Percentiles rank a stretch among this genome's conserved stretches.
Conservation (phyloP, 2,888 invertebrate species). For the Eristalis pertinax region DNA sequence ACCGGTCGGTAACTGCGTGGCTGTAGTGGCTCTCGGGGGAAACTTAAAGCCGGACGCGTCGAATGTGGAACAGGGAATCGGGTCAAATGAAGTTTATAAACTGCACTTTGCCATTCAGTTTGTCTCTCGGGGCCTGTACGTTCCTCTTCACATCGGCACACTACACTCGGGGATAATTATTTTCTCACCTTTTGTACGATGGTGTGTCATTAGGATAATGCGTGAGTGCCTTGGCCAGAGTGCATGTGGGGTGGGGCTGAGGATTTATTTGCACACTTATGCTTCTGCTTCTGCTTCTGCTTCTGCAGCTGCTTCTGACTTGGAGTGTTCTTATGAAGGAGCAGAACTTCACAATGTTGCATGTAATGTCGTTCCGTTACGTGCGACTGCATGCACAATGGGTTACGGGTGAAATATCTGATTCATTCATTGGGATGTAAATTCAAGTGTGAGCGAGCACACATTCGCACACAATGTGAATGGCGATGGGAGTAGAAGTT, state of each 20-base stretch:
- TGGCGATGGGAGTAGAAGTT: not conserved
- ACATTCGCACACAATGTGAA: not conserved
- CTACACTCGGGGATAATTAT: constrained; percentile 63
- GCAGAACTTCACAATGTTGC: not conserved
- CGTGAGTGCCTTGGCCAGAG: constrained; percentile 43
- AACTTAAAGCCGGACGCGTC: constrained; percentile 9
- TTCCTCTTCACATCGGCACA: constrained; percentile 22
- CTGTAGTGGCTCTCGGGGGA: not conserved
- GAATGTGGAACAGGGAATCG: constrained; percentile 21
- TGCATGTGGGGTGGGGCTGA: not conserved
- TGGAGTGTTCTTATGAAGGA: not conserved
- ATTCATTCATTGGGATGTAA: not conserved
- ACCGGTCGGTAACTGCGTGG: not conserved
- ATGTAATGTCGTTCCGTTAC: not conserved
- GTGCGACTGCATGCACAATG: not conserved
- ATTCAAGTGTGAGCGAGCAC: not conserved
- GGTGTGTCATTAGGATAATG: constrained; percentile 62
- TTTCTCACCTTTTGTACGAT: constrained; percentile 58
- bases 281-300: not conserved
- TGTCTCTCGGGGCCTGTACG: not conserved
- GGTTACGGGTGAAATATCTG: not conserved
- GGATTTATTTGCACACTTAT: constrained; percentile 23
- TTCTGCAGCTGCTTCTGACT: not conserved
- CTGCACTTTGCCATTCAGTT: constrained; percentile 39
- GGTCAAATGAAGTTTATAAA: constrained; percentile 59